Evolutionary conservation across 2,113 vertebrate genomes (phyloP).

Genomic region (Oceanodroma tethys): DNA sequence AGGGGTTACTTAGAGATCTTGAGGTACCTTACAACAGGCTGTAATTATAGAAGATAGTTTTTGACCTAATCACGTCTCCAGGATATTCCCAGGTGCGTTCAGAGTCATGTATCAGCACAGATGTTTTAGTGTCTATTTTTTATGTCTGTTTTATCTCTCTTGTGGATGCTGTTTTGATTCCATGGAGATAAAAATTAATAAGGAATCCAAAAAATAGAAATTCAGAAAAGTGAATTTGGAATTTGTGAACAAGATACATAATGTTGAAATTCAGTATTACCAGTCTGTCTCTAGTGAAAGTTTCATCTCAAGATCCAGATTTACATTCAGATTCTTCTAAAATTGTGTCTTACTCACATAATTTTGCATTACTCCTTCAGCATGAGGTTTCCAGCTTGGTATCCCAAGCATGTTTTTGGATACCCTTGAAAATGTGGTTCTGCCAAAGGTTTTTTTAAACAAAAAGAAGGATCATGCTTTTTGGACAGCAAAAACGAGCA

Average conservation of each 20-base stretch:
- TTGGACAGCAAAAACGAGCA: not conserved
- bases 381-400: not conserved
- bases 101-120: not conserved
- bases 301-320: not conserved
- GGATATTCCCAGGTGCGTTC: not conserved
- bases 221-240: not conserved
- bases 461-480: not conserved
- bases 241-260: not conserved
- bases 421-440: not conserved
- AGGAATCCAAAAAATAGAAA: not conserved
- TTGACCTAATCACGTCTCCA: not conserved
- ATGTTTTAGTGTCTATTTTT: not conserved
- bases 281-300: not conserved
- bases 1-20: not conserved
- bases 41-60: not conserved
- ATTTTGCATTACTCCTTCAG: not conserved
- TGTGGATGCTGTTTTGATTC: not conserved
- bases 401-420: not conserved
- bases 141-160: not conserved
- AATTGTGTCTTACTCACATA: not conserved
- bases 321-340: not conserved
- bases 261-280: not conserved
- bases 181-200: not conserved
- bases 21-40: not conserved
- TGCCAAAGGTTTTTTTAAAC: not conserved